Evolutionary conservation across 2,888 invertebrate species (phyloP), one percentile per base, ranked within the genome.

Genomic region (Hypolimnas misippus): DNA sequence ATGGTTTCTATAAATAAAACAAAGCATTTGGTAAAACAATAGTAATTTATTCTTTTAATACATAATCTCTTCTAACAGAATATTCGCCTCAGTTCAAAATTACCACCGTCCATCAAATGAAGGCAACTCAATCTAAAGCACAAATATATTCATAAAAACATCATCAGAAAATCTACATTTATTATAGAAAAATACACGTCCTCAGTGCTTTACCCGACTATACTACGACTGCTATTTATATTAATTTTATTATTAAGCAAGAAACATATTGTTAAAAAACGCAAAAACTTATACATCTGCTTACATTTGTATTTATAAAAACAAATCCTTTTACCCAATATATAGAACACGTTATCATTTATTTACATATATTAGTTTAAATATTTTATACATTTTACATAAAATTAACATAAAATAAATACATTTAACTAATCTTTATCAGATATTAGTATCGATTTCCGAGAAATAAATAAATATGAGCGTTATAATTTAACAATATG

Each of bases 131-230:
- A 81, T 71, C 66, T 75, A 65, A 89, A 89, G 89, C 89, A 78
- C 79, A 76, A 80, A 69, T 75, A 76, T 76, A 76, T 73, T 57
- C 46, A 62, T 64, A 56, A 63, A 66, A 67, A 67, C 10, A 21
- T 51, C 53, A 42, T 57, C 54, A 53, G 62, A 38, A 86, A 83
- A 82, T 78, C 86, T 87, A 87, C 81, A 66, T 77, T 76, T 84
- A 81, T 78, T 81, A 84, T 88, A 91, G 84, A 91, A 91, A 91
- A 90, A 91, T 91, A 91, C 91, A 91, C 91, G 91, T 89, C 86
- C 85, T 82, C 77, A 89, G 91, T 91, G 90, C 87, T 87, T 91
- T 90, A 78, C 77, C 74, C 70, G 72, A 74, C 80, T 84, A 82
- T 73, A 72, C 77, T 82, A 81, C 76, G 69, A 70, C 73, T 72